A percentile compares a stretch with the other conserved stretches of the same genome.
Evolutionary conservation across 2,797 vertebrate genomes (phyloP).

Genomic region (Okamejei kenojei): DNA sequence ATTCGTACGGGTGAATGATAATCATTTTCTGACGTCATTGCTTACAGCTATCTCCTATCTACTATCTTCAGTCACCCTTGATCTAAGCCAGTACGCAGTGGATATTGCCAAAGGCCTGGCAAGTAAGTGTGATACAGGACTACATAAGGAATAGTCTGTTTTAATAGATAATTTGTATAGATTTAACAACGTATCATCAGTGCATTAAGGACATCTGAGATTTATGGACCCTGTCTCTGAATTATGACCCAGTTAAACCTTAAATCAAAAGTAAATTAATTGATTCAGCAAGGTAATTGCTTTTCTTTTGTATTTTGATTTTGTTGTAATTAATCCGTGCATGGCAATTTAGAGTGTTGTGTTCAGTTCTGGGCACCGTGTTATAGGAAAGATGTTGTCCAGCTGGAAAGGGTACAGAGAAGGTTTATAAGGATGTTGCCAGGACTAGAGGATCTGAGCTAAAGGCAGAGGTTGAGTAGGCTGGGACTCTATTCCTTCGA

Average conservation of each 20-base stretch:
- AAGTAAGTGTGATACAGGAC: conserved; percentile 64
- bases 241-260: not conserved
- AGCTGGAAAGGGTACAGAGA: too few relatives aligned
- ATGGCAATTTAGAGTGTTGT: too few relatives aligned
- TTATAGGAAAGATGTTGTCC: too few relatives aligned
- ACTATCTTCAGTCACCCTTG: conserved; percentile 79
- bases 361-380: too few relatives aligned
- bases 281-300: not conserved
- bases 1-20: too few relatives aligned
- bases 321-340: too few relatives aligned
- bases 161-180: not conserved
- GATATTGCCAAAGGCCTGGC: conserved; percentile 87
- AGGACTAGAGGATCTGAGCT: too few relatives aligned
- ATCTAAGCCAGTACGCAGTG: conserved; percentile 91
- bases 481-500: too few relatives aligned
- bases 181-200: not conserved
- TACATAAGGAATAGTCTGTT: not conserved
- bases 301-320: not conserved
- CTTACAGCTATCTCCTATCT: conserved; percentile 76
- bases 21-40: not conserved
- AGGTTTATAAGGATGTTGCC: too few relatives aligned
- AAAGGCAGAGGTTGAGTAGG: too few relatives aligned
- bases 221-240: not conserved
- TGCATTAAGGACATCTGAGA: not conserved
- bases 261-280: not conserved